phyloP scores from a whole-genome alignment of 2,888 invertebrate species.

The Callyntrura sp. region DNA sequence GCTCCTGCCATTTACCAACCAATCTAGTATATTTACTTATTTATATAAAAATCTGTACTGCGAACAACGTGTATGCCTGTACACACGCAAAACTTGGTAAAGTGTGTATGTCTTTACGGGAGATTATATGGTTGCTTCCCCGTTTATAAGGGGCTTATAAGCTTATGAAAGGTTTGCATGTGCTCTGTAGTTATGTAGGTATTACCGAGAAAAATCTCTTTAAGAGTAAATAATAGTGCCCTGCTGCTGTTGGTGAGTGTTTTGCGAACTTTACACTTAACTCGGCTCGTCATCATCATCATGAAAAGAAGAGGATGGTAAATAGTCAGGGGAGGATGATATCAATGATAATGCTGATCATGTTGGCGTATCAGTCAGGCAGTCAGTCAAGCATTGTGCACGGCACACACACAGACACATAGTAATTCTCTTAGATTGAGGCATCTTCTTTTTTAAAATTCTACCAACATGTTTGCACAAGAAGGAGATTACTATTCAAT shows the following conservation, averaged over 20 bases:
- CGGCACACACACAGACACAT: too few species aligned
- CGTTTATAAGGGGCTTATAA: too few species aligned
- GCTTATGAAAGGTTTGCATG: too few species aligned
- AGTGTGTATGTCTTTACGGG: too few species aligned
- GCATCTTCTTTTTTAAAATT: not conserved
- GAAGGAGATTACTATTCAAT: too few species aligned
- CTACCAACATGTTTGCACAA: not conserved
- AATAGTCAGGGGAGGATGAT: too few species aligned
- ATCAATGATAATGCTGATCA: not conserved
- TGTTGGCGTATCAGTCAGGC: not conserved
- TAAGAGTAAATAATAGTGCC: too few species aligned
- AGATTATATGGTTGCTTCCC: too few species aligned
- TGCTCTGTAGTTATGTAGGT: not conserved
- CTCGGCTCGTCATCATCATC: not conserved
- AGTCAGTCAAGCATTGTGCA: constrained; percentile 29
- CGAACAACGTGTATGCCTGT: too few species aligned
- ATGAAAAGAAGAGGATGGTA: not conserved
- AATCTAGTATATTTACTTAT: not conserved
- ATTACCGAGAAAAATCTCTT: too few species aligned
- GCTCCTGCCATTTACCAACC: constrained; percentile 45
- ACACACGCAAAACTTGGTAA: too few species aligned
- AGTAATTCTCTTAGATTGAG: not conserved
- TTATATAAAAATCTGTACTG: too few species aligned
- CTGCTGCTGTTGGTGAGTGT: not conserved
- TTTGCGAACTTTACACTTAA: constrained; percentile 30